Base-by-base conservation (phyloP, 2,113 vertebrate genomes). In the Erpornis zantholeuca region DNA sequence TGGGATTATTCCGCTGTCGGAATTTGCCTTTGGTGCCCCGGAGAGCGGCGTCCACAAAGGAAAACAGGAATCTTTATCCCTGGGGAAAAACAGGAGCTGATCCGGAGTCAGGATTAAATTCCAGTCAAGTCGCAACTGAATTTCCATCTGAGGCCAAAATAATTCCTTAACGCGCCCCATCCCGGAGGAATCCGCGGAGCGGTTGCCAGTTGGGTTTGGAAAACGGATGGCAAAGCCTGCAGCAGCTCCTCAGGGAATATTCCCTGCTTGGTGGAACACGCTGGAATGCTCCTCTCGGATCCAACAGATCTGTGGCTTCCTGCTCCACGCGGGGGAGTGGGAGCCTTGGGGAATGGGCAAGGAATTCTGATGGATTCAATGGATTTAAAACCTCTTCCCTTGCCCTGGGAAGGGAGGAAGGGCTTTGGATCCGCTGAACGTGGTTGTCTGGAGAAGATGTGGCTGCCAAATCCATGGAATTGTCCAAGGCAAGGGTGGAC, bases 281-380 rank as follows among this genome's bases (percentile, higher is more conserved):
- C 35, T 29, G 49, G 72, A 53, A 24, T 5, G 40, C n/a, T 66
- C 25, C 44, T 49, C 31, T 2, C 8, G 20, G 52, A 29, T 29
- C 31, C 29, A 1, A 8, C 2, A 4, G 45, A 82, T 24, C 38
- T 6, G 4, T 3, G 3, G 45, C 15, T 12, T 66, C 54, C 38
- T 1, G 38, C 33, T 11, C 33, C 52, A 0, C 27, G 3, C 0
- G 0, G 15, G 15, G 0, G 1, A 25, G 12, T 0, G 4, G 57
- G 24, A 60, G 13, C 1, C 36, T 24, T 20, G n/a, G 31, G 73
- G 9, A 25, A 14, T 2, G 35, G 40, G 7, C 2, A 38, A 73
- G 23, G 69, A 63, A 75, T 71, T 63, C 21, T 0, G 1, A 6
- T 6, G 50, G 61, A 68, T 16, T 8, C n/a, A 3, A 49, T 4